Evolutionary conservation across 2,888 invertebrate genomes (phyloP).

Genomic region (Emmelina monodactyla): DNA sequence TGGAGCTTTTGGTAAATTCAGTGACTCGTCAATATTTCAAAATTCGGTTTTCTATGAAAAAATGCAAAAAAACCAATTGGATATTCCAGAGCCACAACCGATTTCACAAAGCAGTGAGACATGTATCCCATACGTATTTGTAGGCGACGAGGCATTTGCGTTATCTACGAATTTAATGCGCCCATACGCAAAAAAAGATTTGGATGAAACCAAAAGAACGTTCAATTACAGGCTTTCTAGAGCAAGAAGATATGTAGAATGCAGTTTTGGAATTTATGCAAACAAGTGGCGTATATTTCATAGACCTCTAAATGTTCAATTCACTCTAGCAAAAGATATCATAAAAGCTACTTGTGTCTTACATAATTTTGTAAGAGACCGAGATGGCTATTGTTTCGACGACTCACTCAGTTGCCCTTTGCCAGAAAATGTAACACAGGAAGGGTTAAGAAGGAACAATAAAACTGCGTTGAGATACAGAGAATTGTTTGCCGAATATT

Average conservation of each 20-base stretch:
- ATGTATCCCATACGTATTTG: slow-evolving; percentile 9
- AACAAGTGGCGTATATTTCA: slow-evolving; percentile 20
- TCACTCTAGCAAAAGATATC: slow-evolving; percentile 14
- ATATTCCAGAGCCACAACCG: slow-evolving; percentile 13
- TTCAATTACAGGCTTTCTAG: slow-evolving; percentile 15
- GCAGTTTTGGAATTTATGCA: slow-evolving; percentile 21
- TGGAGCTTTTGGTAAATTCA: slow-evolving; percentile 19
- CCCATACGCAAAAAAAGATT: slow-evolving; percentile 6
- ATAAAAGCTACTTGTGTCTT: slow-evolving; percentile 16
- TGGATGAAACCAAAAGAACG: slow-evolving; percentile 4
- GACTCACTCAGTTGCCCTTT: slow-evolving; percentile 17
- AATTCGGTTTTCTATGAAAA: slow-evolving; percentile 18
- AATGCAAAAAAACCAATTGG: slow-evolving; percentile 11
- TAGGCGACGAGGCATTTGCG: slow-evolving; percentile 9
- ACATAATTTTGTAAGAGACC: slow-evolving; percentile 17
- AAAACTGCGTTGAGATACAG: slow-evolving; percentile 16
- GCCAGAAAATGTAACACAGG: slow-evolving; percentile 13
- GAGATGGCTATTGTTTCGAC: slow-evolving; percentile 18
- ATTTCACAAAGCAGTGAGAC: slow-evolving; percentile 7
- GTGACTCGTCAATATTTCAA: slow-evolving; percentile 19
- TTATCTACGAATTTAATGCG: slow-evolving; percentile 5
- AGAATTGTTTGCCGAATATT: slow-evolving; percentile 18
- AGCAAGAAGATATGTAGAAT: slow-evolving; percentile 20
- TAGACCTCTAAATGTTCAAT: slow-evolving; percentile 17
- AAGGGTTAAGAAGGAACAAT: slow-evolving; percentile 13